Evolutionary conservation across 1,140 invertebrate genomes (phyloP), one percentile per base, ranked within the genome.

Genomic region (Temnothorax longispinosus): DNA sequence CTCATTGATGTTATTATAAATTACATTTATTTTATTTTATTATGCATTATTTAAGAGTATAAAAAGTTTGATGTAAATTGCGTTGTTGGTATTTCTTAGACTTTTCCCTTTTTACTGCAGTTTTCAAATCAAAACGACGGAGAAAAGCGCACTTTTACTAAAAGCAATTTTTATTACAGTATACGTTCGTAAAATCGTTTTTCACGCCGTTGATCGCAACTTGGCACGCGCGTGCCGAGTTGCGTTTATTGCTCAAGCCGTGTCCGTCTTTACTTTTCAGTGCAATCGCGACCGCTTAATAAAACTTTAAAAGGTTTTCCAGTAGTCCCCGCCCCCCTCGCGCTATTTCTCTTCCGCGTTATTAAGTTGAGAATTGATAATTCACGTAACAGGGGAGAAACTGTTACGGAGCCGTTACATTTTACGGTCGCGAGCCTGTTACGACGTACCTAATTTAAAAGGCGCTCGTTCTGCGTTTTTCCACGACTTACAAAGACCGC

Each of bases 361-460:
- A 78, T 85, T 67, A 76, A 65, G 65, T 81, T 71, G 67, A 71
- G 67, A 84, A 67, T 86, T 87, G 62, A 65, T 88, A 81, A 81
- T 58, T 71, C 18, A 6, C 47, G 27, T 44, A 56, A 44, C 27
- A 32, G 50, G 15, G 21, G 56, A 10, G 21, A 27, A 18, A 50
- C 41, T 52, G 67, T 76, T 71, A 86, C 50, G 60, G 38, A 76
- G 35, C 21, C 38, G 47, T 76, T 77, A 81, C 78, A 44, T 72
- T 86, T 60, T 41, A 67, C 44, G 75, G 13, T 71, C 21, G 44
- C 54, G 32, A 3, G 7, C 18, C 32, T 41, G 50, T 62, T 71
- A 74, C 86, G 78, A 56, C 58, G 35, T 81, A 81, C 41, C 58
- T 75, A 88, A 86, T 89, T 89, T 88, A 50, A 38, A 56, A 35